Conservation (phyloP, 2,113 vertebrate species). For the Vimba vimba region DNA sequence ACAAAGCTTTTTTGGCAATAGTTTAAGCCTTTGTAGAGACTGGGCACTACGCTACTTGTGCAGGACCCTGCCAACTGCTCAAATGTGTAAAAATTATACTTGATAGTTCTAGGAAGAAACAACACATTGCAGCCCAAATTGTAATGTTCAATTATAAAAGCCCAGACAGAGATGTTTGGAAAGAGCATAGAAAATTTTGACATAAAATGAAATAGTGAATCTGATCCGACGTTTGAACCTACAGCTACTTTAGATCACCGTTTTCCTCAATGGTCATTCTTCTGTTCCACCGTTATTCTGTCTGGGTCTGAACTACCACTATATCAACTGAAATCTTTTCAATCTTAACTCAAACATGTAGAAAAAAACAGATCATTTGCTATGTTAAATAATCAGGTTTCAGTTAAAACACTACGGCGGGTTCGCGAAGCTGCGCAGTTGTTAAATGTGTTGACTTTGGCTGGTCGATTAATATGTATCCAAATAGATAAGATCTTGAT, state of each 20-base stretch:
- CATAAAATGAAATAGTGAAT: not conserved
- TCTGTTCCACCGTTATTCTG: not conserved
- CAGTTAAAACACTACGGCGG: slow-evolving; percentile 60
- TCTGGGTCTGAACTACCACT: not conserved
- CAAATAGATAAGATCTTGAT: slow-evolving; percentile 71
- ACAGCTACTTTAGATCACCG: slow-evolving; percentile 8
- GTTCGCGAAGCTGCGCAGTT: slow-evolving; percentile 54
- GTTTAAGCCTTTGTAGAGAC: not conserved
- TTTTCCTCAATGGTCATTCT: not conserved
- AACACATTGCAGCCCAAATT: slow-evolving; percentile 8
- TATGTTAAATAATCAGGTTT: slow-evolving; percentile 70
- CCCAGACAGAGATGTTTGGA: slow-evolving; percentile 2
- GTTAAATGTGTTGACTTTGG: slow-evolving; percentile 66
- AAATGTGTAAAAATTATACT: slow-evolving; percentile 20
- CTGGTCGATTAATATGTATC: slow-evolving; percentile 54
- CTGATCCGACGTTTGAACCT: slow-evolving; percentile 1
- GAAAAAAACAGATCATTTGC: slow-evolving; percentile 63
- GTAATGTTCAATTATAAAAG: slow-evolving; percentile 25
- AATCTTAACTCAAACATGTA: slow-evolving; percentile 36
- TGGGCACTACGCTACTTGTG: slow-evolving; percentile 8
- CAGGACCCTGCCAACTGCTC: slow-evolving; percentile 3
- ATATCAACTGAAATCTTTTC: slow-evolving; percentile 38
- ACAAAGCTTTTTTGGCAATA: slow-evolving; percentile 13
- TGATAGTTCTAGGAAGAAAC: slow-evolving; percentile 30
- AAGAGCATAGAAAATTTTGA: not conserved